A percentile compares a stretch with the other conserved stretches of the same genome.
Evolutionary conservation across 1,140 invertebrate genomes (phyloP).

Genomic region (Eubasilissa regina): DNA sequence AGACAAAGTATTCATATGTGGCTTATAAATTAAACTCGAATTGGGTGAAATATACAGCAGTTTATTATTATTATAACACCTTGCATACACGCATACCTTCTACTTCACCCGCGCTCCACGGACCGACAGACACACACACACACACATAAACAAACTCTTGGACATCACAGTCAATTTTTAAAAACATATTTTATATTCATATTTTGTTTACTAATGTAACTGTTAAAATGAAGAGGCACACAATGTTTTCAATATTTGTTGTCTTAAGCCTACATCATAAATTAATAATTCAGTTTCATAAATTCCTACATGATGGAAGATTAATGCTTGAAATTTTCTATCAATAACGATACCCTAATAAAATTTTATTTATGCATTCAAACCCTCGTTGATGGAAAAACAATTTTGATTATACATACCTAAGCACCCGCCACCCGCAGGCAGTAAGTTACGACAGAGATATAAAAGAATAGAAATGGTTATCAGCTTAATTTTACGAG

Average conservation of each 20-base stretch:
- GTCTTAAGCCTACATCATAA: slow-evolving; percentile 25
- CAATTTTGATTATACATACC: not conserved
- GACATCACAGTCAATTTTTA: too few relatives aligned
- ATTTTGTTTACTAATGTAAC: too few relatives aligned
- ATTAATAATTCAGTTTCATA: slow-evolving; percentile 33
- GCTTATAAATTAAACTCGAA: too few relatives aligned
- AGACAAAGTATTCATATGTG: too few relatives aligned
- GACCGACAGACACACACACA: too few relatives aligned
- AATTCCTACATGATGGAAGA: slow-evolving; percentile 35
- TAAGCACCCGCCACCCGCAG: not conserved
- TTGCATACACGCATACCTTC: too few relatives aligned
- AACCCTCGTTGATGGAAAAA: slow-evolving; percentile 37
- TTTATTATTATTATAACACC: too few relatives aligned
- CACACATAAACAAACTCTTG: too few relatives aligned
- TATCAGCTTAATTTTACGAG: slow-evolving; percentile 10
- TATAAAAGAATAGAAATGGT: slow-evolving; percentile 19
- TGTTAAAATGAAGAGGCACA: too few relatives aligned
- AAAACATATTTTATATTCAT: too few relatives aligned
- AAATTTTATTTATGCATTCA: slow-evolving; percentile 43
- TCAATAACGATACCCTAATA: slow-evolving; percentile 39
- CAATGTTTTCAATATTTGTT: slow-evolving; percentile 1
- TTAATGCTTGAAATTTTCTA: slow-evolving; percentile 39
- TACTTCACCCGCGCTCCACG: too few relatives aligned
- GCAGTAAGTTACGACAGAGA: slow-evolving; percentile 10
- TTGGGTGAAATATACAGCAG: too few relatives aligned